These are phyloP conservation scores for Acanthopleura granulata DNA, from an alignment of 2,888 invertebrate genomes.

Conservation along the genomic window DNA sequence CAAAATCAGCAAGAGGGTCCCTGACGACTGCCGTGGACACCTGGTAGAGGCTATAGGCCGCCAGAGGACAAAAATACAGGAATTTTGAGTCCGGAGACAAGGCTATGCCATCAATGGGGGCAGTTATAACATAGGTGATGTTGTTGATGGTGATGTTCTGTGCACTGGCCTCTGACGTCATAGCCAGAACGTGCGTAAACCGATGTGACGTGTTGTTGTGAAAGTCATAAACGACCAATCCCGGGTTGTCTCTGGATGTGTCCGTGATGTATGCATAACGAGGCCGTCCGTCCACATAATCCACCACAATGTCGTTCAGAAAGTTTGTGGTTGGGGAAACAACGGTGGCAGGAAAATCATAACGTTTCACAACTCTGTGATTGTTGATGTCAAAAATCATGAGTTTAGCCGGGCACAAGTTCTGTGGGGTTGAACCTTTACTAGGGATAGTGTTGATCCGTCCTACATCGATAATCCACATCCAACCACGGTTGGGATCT, in stretches of 20 bases:
- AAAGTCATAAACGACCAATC: conserved; percentile 48
- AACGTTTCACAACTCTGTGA: conserved; percentile 35
- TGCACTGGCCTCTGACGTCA: conserved; percentile 30
- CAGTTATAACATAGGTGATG: conserved; percentile 30
- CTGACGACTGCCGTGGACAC: conserved; percentile 31
- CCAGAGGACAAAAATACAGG: conserved; percentile 50
- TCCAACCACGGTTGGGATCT: conserved; percentile 49
- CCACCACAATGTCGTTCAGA: conserved; percentile 53
- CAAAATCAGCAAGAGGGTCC: conserved; percentile 21
- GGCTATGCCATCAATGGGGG: conserved; percentile 50
- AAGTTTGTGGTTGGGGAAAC: conserved; percentile 44
- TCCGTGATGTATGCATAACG: conserved; percentile 52
- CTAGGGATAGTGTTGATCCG: conserved; percentile 18
- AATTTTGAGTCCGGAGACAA: conserved; percentile 49
- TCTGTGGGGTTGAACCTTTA: conserved; percentile 19
- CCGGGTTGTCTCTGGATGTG: conserved; percentile 34
- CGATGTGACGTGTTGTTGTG: conserved; percentile 36
- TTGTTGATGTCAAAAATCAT: conserved; percentile 47
- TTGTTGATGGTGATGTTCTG: conserved; percentile 34
- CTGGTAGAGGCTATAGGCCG: conserved; percentile 40
- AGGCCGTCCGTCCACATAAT: conserved; percentile 47
- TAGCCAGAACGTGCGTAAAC: conserved; percentile 41
- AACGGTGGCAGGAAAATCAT: conserved; percentile 44
- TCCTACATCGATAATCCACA: conserved; percentile 59
- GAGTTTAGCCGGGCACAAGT: conserved; percentile 53